These are phyloP conservation scores for Ariopsis seemanni DNA, from an alignment of 2,113 vertebrate genomes.

Conservation along the genomic window DNA sequence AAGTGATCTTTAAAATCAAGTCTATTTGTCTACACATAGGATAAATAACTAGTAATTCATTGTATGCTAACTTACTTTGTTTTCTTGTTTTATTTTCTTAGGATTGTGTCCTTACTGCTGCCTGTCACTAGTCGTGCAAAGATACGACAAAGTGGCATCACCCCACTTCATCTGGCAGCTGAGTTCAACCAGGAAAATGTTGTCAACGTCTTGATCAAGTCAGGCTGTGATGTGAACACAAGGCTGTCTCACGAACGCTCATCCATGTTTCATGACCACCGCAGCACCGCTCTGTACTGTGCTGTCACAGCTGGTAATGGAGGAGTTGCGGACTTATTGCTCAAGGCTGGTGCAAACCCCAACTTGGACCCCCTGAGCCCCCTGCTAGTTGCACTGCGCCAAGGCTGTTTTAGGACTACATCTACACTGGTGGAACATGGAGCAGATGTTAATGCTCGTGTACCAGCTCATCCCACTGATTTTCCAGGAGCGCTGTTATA, in stretches of 20 bases:
- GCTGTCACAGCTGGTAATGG: slow-evolving; percentile 81
- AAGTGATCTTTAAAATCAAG: not conserved
- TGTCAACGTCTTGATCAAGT: slow-evolving; percentile 81
- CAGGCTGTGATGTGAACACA: slow-evolving; percentile 86
- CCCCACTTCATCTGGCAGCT: slow-evolving; percentile 88
- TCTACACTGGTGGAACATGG: slow-evolving; percentile 85
- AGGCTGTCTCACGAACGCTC: slow-evolving; percentile 77
- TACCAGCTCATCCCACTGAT: slow-evolving; percentile 78
- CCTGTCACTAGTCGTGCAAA: slow-evolving; percentile 85
- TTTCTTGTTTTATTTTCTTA: slow-evolving; percentile 56
- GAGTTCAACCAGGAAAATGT: slow-evolving; percentile 80
- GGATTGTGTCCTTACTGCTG: slow-evolving; percentile 86
- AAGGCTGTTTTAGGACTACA: slow-evolving; percentile 79
- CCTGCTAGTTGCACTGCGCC: slow-evolving; percentile 84
- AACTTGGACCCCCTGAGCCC: slow-evolving; percentile 84
- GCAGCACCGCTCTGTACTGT: slow-evolving; percentile 83
- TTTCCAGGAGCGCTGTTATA: slow-evolving; percentile 85
- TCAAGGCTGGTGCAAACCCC: slow-evolving; percentile 84
- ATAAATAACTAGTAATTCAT: not conserved
- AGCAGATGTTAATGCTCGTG: slow-evolving; percentile 78
- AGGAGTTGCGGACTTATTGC: slow-evolving; percentile 76
- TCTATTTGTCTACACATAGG: not conserved
- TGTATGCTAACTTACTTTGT: not conserved
- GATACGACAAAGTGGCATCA: slow-evolving; percentile 85
- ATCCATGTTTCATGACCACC: slow-evolving; percentile 81